phyloP scores from a whole-genome alignment of 2,888 invertebrate genomes.

The Alloscopus bannaensis region DNA sequence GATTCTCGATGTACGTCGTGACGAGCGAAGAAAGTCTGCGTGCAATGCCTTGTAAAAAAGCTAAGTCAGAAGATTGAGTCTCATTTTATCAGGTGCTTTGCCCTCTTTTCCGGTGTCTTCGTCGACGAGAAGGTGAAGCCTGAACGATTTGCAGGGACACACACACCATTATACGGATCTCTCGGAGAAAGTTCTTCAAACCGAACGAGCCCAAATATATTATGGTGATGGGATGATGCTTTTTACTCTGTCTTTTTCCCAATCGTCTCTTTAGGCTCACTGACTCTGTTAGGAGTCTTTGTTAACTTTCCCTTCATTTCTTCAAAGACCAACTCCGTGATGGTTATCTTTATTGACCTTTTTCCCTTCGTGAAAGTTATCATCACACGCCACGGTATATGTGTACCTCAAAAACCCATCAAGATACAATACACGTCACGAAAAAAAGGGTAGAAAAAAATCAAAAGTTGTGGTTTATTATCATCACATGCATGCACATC shows the following conservation, averaged over 20 bases:
- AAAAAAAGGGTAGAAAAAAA: conserved; percentile 3
- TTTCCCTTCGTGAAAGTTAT: background rate
- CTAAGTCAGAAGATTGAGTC: conserved; percentile 47
- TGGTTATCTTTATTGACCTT: conserved; percentile 47
- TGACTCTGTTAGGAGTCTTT: conserved; percentile 6
- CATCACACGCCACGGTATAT: background rate
- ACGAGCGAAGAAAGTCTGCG: conserved; percentile 15
- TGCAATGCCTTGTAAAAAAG: conserved; percentile 15
- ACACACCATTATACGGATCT: too few relatives aligned
- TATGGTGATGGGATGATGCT: conserved; percentile 16
- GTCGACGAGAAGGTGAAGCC: too few relatives aligned
- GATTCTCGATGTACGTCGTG: too few relatives aligned
- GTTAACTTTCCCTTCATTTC: conserved; percentile 16
- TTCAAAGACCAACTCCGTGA: conserved; percentile 31
- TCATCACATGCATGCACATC: conserved; percentile 17
- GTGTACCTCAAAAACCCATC: background rate
- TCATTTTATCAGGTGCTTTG: conserved; percentile 52
- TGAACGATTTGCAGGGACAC: too few relatives aligned
- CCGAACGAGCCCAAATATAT: too few relatives aligned
- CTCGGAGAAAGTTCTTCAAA: too few relatives aligned
- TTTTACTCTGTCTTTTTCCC: background rate
- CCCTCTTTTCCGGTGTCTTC: conserved; percentile 4
- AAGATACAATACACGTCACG: too few relatives aligned
- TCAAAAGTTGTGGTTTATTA: conserved; percentile 5
- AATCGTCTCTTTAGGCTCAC: too few relatives aligned